Percentiles rank a stretch among this genome's conserved stretches.
Conservation (phyloP, 1,140 invertebrate species). For the Spodoptera litura region DNA sequence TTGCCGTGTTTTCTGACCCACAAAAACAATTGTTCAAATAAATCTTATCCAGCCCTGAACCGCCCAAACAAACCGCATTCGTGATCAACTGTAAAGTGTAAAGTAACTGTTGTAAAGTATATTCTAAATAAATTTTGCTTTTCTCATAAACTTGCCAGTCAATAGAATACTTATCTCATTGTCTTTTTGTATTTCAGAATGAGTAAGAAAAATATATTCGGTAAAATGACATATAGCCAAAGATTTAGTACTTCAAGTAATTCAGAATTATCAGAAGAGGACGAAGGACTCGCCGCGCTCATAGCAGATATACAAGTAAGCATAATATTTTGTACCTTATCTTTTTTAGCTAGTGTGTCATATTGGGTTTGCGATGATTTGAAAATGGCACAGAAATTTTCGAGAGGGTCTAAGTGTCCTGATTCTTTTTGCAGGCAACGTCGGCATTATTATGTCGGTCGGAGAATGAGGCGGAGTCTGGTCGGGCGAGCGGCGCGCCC, state of each 20-base stretch:
- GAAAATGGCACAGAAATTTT: too few species aligned
- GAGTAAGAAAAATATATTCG: conserved; percentile 87
- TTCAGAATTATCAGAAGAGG: conserved; percentile 91
- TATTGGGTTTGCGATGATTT: too few species aligned
- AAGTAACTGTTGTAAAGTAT: too few species aligned
- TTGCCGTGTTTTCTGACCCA: too few species aligned
- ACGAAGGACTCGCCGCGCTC: conserved; percentile 94
- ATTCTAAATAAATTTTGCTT: too few species aligned
- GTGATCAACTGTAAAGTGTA: too few species aligned
- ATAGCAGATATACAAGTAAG: conserved; percentile 94
- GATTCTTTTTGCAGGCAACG: conserved; percentile 86
- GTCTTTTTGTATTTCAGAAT: conserved; percentile 79
- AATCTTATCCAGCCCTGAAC: too few species aligned
- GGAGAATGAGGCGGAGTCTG: conserved; percentile 86
- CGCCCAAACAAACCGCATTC: too few species aligned
- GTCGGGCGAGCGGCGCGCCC: conserved; percentile 66
- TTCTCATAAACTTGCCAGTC: background rate
- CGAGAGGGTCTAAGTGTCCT: too few species aligned
- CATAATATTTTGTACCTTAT: background rate
- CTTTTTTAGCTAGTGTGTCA: background rate
- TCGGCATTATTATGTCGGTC: conserved; percentile 91
- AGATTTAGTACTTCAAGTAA: conserved; percentile 81
- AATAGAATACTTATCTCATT: background rate
- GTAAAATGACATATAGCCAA: conserved; percentile 84
- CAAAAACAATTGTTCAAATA: too few species aligned